A percentile compares a stretch with the other conserved stretches of the same genome.
Conservation (phyloP, 2,113 vertebrate species). For the Trochalopteron elliotii region DNA sequence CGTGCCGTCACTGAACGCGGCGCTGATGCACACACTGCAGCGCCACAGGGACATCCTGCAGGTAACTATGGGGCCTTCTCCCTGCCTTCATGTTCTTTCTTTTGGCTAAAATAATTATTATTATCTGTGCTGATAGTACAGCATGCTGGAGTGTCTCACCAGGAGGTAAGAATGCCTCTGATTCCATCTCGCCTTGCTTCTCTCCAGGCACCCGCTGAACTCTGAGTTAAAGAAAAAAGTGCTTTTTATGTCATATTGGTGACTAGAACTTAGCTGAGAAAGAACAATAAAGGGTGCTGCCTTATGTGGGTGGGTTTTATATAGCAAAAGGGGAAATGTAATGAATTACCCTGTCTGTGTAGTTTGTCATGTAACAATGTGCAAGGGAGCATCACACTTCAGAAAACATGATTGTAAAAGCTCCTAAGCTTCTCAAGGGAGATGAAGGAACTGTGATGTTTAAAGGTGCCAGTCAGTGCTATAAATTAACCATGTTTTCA, state of each 20-base stretch:
- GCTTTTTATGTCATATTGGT: background rate
- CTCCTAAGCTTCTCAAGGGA: background rate
- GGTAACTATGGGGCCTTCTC: slow-evolving; percentile 35
- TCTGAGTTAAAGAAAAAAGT: background rate
- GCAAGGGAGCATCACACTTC: background rate
- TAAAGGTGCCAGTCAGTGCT: background rate
- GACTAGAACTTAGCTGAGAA: background rate
- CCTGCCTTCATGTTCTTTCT: background rate
- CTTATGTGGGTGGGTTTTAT: background rate
- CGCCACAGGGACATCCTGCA: slow-evolving; percentile 96
- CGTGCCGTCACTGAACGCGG: slow-evolving; percentile 89
- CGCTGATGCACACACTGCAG: slow-evolving; percentile 95
- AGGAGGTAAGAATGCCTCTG: background rate
- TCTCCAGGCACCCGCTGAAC: background rate
- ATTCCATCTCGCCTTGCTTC: background rate
- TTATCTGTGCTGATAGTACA: rapidly evolving
- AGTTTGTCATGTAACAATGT: background rate
- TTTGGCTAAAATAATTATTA: background rate
- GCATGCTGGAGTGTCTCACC: background rate
- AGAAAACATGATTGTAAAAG: background rate
- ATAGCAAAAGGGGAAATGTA: background rate
- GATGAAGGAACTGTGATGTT: background rate
- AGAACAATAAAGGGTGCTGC: background rate
- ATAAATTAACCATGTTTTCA: background rate
- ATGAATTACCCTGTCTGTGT: background rate